Evolutionary conservation across 2,113 vertebrate genomes (phyloP).

Genomic region (Coryphaenoides rupestris): DNA sequence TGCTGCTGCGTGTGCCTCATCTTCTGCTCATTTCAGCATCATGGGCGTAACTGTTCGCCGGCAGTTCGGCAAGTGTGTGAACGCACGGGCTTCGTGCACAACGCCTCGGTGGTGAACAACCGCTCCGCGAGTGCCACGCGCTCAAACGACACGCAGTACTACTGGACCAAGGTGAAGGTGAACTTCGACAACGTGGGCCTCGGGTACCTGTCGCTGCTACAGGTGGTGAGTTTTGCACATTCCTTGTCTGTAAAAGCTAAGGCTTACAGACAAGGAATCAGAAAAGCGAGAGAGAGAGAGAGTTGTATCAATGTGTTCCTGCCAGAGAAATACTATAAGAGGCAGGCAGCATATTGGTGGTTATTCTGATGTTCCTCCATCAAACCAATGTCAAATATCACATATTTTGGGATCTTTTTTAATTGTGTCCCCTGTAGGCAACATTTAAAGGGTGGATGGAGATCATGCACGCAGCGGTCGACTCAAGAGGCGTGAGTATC

Average conservation of each 20-base stretch:
- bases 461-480: slow-evolving; percentile 97
- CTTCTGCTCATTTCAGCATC: slow-evolving; percentile 99
- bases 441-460: slow-evolving; percentile 99
- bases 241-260: too few species aligned
- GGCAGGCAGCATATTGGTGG: too few species aligned
- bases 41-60: slow-evolving; percentile 98
- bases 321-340: too few species aligned
- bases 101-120: slow-evolving; percentile 83
- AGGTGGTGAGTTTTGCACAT: slow-evolving; percentile 94
- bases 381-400: too few species aligned
- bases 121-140: slow-evolving; percentile 84
- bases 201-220: slow-evolving; percentile 94
- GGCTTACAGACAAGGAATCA: too few species aligned
- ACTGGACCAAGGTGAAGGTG: slow-evolving; percentile 97
- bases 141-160: slow-evolving; percentile 83
- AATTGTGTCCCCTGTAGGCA: slow-evolving; percentile 73
- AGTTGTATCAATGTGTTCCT: too few species aligned
- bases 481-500: slow-evolving; percentile 86
- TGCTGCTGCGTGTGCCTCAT: slow-evolving; percentile 97
- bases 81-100: slow-evolving; percentile 84
- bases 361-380: too few species aligned
- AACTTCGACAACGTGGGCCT: slow-evolving; percentile 98
- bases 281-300: too few species aligned
- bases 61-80: slow-evolving; percentile 95
- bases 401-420: neutral